phyloP scores from a whole-genome alignment of 2,113 vertebrate species.

The Turnix velox region DNA sequence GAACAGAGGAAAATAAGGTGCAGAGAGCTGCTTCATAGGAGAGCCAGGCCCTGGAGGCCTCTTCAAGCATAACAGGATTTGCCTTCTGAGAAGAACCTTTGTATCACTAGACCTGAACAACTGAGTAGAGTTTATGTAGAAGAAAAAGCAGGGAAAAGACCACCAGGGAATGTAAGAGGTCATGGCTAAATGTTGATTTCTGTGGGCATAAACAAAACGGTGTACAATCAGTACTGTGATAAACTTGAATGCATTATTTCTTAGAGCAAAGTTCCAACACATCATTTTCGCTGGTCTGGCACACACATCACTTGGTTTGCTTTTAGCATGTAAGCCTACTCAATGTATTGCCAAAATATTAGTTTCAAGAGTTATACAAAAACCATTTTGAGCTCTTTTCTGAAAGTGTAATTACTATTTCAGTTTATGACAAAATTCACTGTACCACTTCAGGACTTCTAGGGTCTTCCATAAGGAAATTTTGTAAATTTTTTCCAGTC shows the following conservation, averaged over 20 bases:
- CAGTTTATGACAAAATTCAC: neutral
- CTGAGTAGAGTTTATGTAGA: neutral
- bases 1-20: conserved; percentile 22
- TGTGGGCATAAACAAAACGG: neutral
- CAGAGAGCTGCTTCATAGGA: conserved; percentile 13
- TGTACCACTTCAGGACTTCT: neutral
- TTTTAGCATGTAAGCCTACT: neutral
- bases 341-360: neutral
- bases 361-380: neutral
- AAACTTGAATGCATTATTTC: neutral
- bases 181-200: neutral
- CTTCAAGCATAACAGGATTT: conserved; percentile 36
- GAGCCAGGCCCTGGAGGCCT: neutral
- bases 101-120: conserved; percentile 16
- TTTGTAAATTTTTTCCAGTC: neutral
- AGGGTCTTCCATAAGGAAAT: neutral
- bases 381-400: neutral
- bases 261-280: neutral
- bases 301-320: neutral
- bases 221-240: neutral
- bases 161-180: neutral
- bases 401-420: neutral
- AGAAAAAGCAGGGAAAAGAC: neutral
- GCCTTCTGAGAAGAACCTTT: conserved; percentile 28
- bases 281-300: neutral